Base-by-base conservation (phyloP, 1,140 invertebrate genomes). In the Cataglyphis hispanica region DNA sequence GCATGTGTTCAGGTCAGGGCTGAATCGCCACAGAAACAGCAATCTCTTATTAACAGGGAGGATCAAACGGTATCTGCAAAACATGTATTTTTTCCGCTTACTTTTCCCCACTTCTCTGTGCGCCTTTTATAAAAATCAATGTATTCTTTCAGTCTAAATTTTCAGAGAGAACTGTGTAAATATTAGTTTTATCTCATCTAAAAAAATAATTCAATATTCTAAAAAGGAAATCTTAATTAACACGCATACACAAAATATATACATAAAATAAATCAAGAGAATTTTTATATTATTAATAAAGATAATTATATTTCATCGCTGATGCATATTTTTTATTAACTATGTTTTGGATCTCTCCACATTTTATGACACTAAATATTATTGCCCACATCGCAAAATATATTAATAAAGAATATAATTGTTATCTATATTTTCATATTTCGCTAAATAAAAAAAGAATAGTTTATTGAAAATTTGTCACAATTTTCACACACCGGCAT, bases 1-100 rank as follows among this genome's bases (percentile, higher is more conserved):
- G 46, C 37, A 27, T 80, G 60, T 60, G 84, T 67, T 72, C 77
- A 31, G 84, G 84, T 86, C 84, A 86, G 43, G 76, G 84, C 53
- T 80, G 58, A 81, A 46, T 40, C 31, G 53, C 31, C 43, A 53
- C 22, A 50, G 53, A 25, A 40, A 8, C 56, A 66, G 53, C 56
- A 63, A 72, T 63, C 66, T 69, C 53, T 70, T 31, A 81, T 86
- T 86, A 81, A 67, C 58, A 64, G 43, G 76, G 76, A 86, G 77
- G 84, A 60, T 85, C 84, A 80, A 67, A 76, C 63, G 25, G 34
- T 43, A 67, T 58, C 60, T 46, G 50, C 37, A 78, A 85, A 67
- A 27, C 11, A 58, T 11, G 58, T 46, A 31, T 85, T 56, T 64
- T 61, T 78, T 64, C 43, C 34, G 10, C 61, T 67, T 25, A 63